Conservation (phyloP, 1,140 invertebrate genomes). For the Sminthurides bifidus region DNA sequence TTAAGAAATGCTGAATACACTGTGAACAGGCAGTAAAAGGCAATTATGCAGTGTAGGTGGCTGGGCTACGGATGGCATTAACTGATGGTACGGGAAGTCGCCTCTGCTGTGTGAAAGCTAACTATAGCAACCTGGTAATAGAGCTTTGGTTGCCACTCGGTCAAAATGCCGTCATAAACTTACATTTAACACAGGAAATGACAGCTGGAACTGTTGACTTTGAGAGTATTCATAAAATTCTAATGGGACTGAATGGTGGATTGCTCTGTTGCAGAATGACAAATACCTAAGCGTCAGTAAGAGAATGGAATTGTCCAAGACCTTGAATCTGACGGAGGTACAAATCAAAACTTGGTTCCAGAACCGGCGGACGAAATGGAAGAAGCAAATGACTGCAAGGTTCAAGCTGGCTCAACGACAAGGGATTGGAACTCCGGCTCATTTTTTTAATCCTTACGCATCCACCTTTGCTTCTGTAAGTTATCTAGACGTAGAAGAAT, state of each 20-base stretch:
- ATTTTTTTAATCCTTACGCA: slow-evolving; percentile 37
- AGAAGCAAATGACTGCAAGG: slow-evolving; percentile 80
- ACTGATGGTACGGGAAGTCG: no score
- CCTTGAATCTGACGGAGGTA: slow-evolving; percentile 77
- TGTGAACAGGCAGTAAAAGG: no score
- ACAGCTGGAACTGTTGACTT: background rate
- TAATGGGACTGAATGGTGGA: background rate
- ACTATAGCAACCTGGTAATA: background rate
- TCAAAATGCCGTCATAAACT: background rate
- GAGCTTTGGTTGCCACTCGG: no score
- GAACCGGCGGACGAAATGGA: slow-evolving; percentile 76
- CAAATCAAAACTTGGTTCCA: slow-evolving; percentile 98
- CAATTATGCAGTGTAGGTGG: no score
- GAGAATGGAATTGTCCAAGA: slow-evolving; percentile 80
- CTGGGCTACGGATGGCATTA: no score
- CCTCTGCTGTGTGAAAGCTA: background rate
- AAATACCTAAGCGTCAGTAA: slow-evolving; percentile 93
- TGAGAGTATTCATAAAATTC: slow-evolving; percentile 2
- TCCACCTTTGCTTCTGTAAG: slow-evolving; percentile 28
- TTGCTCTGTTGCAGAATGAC: slow-evolving; percentile 49
- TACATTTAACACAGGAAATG: background rate
- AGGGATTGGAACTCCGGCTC: slow-evolving; percentile 56
- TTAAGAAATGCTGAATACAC: no score
- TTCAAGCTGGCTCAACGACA: slow-evolving; percentile 78
- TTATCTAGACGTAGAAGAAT: background rate